Percentiles rank a stretch among this genome's conserved stretches.
phyloP scores from a whole-genome alignment of 2,888 invertebrate species.

The Galerucella calmariensis region DNA sequence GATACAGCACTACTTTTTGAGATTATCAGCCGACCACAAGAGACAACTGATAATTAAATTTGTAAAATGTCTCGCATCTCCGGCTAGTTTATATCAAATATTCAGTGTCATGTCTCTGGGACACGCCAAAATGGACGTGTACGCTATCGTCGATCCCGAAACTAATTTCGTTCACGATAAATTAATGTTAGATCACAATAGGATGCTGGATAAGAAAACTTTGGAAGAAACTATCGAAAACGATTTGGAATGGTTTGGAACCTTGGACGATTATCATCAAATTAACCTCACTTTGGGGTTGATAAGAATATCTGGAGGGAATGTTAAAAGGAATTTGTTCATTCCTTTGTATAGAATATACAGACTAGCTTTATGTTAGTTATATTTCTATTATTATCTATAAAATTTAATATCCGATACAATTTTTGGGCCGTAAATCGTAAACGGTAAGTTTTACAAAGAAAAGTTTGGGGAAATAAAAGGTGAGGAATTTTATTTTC shows the following conservation, averaged over 20 bases:
- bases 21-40: constrained; percentile 29
- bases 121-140: constrained; percentile 29
- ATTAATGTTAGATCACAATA: constrained; percentile 49
- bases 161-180: constrained; percentile 43
- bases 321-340: constrained; percentile 45
- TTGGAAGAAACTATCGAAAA: constrained; percentile 42
- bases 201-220: constrained; percentile 46
- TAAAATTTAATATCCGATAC: no score
- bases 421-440: no score
- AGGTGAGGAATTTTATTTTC: no score
- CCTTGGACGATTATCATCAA: constrained; percentile 44
- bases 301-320: constrained; percentile 41
- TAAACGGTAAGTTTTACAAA: no score
- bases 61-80: constrained; percentile 23
- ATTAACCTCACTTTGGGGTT: constrained; percentile 43
- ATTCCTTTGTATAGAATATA: constrained; percentile 43
- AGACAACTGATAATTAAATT: constrained; percentile 26
- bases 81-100: constrained; percentile 27
- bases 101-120: constrained; percentile 35
- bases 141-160: constrained; percentile 33
- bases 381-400: neutral
- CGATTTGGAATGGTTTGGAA: constrained; percentile 49
- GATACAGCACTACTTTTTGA: constrained; percentile 36
- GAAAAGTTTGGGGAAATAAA: no score
- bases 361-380: constrained; percentile 8